Percentiles rank a stretch among this genome's conserved stretches.
Evolutionary conservation across 2,888 invertebrate species (phyloP).

Genomic region (Hydrotaea diabolus): DNA sequence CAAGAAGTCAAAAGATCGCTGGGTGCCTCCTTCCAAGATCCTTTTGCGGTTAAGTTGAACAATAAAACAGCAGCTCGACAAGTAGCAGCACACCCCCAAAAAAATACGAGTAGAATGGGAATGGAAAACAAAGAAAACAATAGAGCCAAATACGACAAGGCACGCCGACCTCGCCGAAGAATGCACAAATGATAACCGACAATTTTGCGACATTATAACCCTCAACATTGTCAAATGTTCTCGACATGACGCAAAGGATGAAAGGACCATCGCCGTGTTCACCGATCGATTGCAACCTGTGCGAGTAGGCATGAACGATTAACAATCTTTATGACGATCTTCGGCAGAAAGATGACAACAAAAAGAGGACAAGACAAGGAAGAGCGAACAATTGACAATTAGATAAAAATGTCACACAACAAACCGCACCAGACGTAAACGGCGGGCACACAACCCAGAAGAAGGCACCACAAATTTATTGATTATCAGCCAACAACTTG

Average conservation of each 20-base stretch:
- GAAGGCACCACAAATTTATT: slow-evolving; percentile 73
- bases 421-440: slow-evolving; percentile 71
- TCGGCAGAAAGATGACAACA: slow-evolving; percentile 31
- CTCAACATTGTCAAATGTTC: slow-evolving; percentile 59
- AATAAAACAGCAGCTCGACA: slow-evolving; percentile 46
- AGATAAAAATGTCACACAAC: slow-evolving; percentile 80
- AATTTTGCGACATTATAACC: slow-evolving; percentile 57
- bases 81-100: slow-evolving; percentile 63
- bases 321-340: slow-evolving; percentile 65
- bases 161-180: not conserved
- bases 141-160: too few relatives aligned
- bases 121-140: not conserved
- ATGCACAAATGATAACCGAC: slow-evolving; percentile 29
- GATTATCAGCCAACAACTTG: slow-evolving; percentile 38
- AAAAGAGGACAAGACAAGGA: slow-evolving; percentile 50
- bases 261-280: slow-evolving; percentile 23
- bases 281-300: slow-evolving; percentile 26
- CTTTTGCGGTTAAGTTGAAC: not conserved
- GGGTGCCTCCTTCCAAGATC: not conserved
- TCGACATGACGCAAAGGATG: slow-evolving; percentile 44
- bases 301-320: slow-evolving; percentile 55
- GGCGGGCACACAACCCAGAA: slow-evolving; percentile 73
- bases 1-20: slow-evolving; percentile 9
- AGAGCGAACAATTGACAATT: slow-evolving; percentile 73
- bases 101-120: not conserved